Evolutionary conservation across 2,888 invertebrate genomes (phyloP).

Genomic region (Tenodera sinensis): DNA sequence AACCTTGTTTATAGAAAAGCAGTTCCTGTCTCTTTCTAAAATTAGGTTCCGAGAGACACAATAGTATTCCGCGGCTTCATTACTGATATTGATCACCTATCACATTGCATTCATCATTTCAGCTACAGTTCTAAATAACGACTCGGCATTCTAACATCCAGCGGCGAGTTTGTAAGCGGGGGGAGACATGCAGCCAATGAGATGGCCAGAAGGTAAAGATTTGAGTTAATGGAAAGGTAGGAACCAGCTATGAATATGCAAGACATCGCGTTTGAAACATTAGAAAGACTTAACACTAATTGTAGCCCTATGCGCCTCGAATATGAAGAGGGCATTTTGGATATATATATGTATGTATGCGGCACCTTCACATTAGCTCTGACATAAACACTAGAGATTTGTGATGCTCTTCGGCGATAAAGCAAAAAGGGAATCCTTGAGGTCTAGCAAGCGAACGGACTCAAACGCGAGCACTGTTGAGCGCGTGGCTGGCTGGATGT

Average conservation of each 20-base stretch:
- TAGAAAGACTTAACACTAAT: slow-evolving; percentile 18
- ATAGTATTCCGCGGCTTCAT: background rate
- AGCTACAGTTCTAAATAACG: background rate
- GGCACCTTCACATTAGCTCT: slow-evolving; percentile 9
- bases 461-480: background rate
- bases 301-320: background rate
- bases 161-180: background rate
- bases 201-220: slow-evolving; percentile 21
- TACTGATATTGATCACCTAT: slow-evolving; percentile 19
- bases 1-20: background rate
- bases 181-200: background rate
- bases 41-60: background rate
- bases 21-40: background rate
- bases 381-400: slow-evolving; percentile 12
- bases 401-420: background rate
- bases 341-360: background rate
- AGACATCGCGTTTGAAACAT: slow-evolving; percentile 16
- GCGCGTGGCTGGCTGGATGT: background rate
- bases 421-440: background rate
- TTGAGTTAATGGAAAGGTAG: slow-evolving; percentile 26
- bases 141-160: background rate
- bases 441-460: background rate
- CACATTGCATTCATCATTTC: slow-evolving; percentile 20
- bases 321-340: background rate
- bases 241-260: slow-evolving; percentile 25